Base-by-base conservation (phyloP, 1,140 invertebrate species). In the Phocides pigmalion region DNA sequence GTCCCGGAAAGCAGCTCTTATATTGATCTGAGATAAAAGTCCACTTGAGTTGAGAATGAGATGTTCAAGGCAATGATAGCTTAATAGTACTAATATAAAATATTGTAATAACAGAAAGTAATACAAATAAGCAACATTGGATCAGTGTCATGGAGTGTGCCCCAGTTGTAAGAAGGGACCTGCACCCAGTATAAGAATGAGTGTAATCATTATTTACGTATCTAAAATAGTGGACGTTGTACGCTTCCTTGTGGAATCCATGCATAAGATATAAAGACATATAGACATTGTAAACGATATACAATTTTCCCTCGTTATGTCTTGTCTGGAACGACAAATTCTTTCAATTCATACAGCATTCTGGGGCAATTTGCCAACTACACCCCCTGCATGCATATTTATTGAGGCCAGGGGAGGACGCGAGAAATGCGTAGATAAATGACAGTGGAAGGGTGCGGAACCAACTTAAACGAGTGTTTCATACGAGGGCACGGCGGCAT, bases 331-430 rank as follows among this genome's bases (percentile, higher is more conserved):
- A 37, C 50, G 35, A 54, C 50, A 54, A 54, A 41, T 54, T 54
- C 50, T 49, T 61, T 61, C 58, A 49, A 59, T 59, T 59, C 56
- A 47, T 61, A 61, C 44, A 35, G 22, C 37, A 58, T 65, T 65
- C 16, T 25, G 20, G 37, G 44, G 53, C 47, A 66, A 59, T 66
- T 66, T 66, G 64, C 47, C 53, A 66, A 66, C 46, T 58, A 59
- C 20, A 39, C 32, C 44, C 22, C 46, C 46, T 19, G 46, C 64
- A 42, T 66, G 64, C 64, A 66, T 66, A 66, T 66, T 66, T 58
- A 66, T 66, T n/a, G 46, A 39, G 41, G 42, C 41, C 50, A 11
- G 20, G 44, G 32, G 44, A 56, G 37, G 32, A 50, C 46, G 63
- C 41, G 32, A 49, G 44, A 46, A 47, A 44, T 61, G 56, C 56